Base-by-base conservation (phyloP, 2,113 vertebrate species). In the Heliornis fulica region DNA sequence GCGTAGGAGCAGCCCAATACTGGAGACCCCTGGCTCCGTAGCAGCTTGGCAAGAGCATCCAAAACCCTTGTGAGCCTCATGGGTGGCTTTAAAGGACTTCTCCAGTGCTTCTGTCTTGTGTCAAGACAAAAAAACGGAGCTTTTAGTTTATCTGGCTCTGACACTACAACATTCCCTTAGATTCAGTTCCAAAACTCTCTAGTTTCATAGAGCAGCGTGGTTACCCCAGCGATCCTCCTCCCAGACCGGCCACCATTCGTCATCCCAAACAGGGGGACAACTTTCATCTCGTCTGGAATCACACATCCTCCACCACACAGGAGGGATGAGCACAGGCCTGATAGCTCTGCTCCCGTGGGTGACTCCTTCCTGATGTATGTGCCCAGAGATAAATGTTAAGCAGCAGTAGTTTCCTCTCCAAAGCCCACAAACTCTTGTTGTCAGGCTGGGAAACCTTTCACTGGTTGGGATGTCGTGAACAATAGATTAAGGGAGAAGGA, bases 401-500 rank as follows among this genome's bases (percentile, higher is more conserved):
- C 38, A 0, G 41, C n/a, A 51, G 48, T 59, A 79, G 61, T 84
- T 97, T 85, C 94, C 93, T 89, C 54, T 75, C 59, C 1, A 0
- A 57, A 87, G 60, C 70, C 83, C 78, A 17, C 45, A 46, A 72
- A 80, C 90, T 93, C 92, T 95, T 57, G 51, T 70, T 78, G 77
- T 82, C 5, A 1, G 59, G 75, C 2, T 0, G 23, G 91, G 86
- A 95, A 95, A 59, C 43, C 57, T 92, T 77, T 82, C 72, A 31
- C 90, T 60, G 53, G 89, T 51, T 57, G 92, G 82, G 92, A 80
- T 57, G 46, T 72, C 0, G 2, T 0, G 46, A 80, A 90, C 93
- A 97, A 90, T 72, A 63, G 91, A 97, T 97, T 95, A 96, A 96
- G 96, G 60, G 64, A 88, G 76, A 41, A n/a, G 1, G 45, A 59